Evolutionary conservation across 2,797 vertebrate species (phyloP).

Genomic region (Sebastes diaconus): DNA sequence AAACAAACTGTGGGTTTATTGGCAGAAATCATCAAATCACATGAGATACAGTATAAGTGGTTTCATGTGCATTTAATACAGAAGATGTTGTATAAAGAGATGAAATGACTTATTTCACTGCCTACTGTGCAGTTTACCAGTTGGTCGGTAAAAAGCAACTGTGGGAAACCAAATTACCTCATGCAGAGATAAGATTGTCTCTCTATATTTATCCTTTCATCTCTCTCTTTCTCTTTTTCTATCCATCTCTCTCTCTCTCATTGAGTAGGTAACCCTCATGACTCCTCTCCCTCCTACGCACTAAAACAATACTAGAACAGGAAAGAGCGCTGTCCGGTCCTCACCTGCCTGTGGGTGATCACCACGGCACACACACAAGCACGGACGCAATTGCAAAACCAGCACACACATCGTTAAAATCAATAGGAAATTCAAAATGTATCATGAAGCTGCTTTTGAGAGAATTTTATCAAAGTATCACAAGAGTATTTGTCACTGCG

Average conservation of each 20-base stretch:
- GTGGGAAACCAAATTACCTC: slow-evolving; percentile 39
- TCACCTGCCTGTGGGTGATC: slow-evolving; percentile 51
- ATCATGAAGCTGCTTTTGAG: background rate
- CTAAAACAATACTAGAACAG: slow-evolving; percentile 62
- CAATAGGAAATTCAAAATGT: background rate
- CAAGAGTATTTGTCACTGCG: background rate
- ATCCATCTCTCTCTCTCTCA: slow-evolving; percentile 38
- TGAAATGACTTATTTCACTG: background rate
- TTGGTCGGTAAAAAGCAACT: slow-evolving; percentile 12
- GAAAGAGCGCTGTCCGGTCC: slow-evolving; percentile 50
- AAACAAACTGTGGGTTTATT: slow-evolving; percentile 16
- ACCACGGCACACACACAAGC: background rate
- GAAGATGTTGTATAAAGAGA: background rate
- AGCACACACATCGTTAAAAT: background rate
- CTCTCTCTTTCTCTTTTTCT: slow-evolving; percentile 6
- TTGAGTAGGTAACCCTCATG: slow-evolving; percentile 61
- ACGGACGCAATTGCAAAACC: background rate
- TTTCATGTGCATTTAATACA: slow-evolving; percentile 19
- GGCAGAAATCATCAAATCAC: slow-evolving; percentile 17
- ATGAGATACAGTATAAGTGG: background rate
- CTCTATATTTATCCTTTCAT: slow-evolving; percentile 48
- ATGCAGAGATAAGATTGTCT: slow-evolving; percentile 27
- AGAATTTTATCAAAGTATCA: background rate
- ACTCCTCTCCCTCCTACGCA: slow-evolving; percentile 62
- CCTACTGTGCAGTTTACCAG: background rate